Conservation (phyloP, 2,888 invertebrate species). For the Cistogaster globosa region DNA sequence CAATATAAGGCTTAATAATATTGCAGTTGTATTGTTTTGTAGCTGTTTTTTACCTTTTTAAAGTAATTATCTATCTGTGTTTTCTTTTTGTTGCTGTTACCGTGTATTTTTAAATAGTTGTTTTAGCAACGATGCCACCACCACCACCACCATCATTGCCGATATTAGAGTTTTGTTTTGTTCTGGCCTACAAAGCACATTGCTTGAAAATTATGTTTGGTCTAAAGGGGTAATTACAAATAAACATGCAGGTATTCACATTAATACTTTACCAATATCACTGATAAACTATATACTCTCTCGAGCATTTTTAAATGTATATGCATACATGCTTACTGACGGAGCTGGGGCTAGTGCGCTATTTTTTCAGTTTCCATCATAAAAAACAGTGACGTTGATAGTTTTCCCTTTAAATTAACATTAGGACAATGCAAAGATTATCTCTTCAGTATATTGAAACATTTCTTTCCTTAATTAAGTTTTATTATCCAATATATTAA, state of each 20-base stretch:
- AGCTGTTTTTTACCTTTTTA: slow-evolving; percentile 49
- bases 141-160: slow-evolving; percentile 35
- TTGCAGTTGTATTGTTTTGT: slow-evolving; percentile 51
- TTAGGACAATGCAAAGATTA: too few relatives aligned
- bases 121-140: slow-evolving; percentile 58
- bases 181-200: slow-evolving; percentile 46
- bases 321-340: neutral
- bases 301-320: too few relatives aligned
- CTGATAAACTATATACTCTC: neutral
- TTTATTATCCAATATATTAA: too few relatives aligned
- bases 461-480: too few relatives aligned
- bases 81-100: slow-evolving; percentile 37
- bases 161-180: slow-evolving; percentile 42
- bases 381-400: too few relatives aligned
- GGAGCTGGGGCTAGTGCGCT: too few relatives aligned
- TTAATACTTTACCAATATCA: neutral
- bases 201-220: slow-evolving; percentile 50
- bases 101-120: slow-evolving; percentile 62
- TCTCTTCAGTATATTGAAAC: too few relatives aligned
- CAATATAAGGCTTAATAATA: slow-evolving; percentile 60
- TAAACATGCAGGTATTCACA: slow-evolving; percentile 40
- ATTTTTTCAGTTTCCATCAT: neutral
- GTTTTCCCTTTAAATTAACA: too few relatives aligned
- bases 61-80: slow-evolving; percentile 59
- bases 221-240: slow-evolving; percentile 57